Evolutionary conservation across 2,888 invertebrate genomes (phyloP).

Genomic region (Drosophila dives): DNA sequence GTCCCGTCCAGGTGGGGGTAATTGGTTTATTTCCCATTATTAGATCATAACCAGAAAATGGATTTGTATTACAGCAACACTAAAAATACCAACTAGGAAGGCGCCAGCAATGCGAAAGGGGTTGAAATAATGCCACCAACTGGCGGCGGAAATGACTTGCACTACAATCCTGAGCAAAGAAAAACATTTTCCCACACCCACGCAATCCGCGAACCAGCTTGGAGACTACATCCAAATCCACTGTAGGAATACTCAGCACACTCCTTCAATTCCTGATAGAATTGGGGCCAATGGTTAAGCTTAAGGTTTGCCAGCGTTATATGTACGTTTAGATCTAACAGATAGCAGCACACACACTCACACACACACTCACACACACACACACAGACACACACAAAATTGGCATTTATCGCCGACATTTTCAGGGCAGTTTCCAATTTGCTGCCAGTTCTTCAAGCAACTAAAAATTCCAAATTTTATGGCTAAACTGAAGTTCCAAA

Average conservation of each 20-base stretch:
- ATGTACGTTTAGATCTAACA: background rate
- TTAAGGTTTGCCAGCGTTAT: background rate
- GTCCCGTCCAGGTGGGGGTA: background rate
- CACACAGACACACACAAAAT: background rate
- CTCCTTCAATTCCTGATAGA: constrained; percentile 1
- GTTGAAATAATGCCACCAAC: background rate
- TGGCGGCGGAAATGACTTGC: background rate
- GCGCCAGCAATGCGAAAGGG: background rate
- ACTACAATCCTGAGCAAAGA: background rate
- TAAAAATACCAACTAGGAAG: background rate
- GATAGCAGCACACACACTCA: constrained; percentile 8
- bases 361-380: background rate
- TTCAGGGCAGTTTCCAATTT: constrained; percentile 13
- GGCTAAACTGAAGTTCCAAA: background rate
- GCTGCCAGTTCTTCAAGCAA: constrained; percentile 6
- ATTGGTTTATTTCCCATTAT: background rate
- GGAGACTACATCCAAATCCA: background rate
- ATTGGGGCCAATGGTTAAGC: constrained; percentile 13
- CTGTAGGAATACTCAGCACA: background rate
- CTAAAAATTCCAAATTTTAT: constrained; percentile 16
- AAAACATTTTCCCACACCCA: background rate
- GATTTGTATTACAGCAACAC: constrained; percentile 1
- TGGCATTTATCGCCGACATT: constrained; percentile 21
- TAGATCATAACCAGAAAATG: background rate
- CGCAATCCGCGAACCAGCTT: background rate